phyloP scores from a whole-genome alignment of 2,797 vertebrate genomes.

The Microchirus variegatus region DNA sequence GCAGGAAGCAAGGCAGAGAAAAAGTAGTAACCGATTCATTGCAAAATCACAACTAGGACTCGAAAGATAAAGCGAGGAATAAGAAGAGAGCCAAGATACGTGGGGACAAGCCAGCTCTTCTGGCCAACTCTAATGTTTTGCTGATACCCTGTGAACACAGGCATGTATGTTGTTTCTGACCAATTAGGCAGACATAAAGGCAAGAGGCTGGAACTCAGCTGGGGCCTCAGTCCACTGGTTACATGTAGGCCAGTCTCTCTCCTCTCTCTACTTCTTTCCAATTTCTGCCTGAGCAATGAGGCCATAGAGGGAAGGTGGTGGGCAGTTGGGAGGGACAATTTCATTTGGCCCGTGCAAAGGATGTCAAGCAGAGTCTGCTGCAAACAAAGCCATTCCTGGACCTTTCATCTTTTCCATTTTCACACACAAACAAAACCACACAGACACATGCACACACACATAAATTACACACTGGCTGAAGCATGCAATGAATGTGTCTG shows the following conservation, averaged over 20 bases:
- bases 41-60: conserved; percentile 8
- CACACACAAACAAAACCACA: neutral
- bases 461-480: conserved; percentile 1
- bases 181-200: conserved; percentile 78
- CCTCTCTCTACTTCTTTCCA: conserved; percentile 12
- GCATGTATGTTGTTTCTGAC: conserved; percentile 71
- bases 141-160: conserved; percentile 56
- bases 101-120: conserved; percentile 32
- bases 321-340: conserved; percentile 4
- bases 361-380: conserved; percentile 49
- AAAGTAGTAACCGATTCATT: conserved; percentile 4
- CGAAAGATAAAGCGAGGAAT: conserved; percentile 5
- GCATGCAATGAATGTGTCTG: neutral
- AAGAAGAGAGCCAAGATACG: conserved; percentile 2
- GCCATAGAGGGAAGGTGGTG: conserved; percentile 10
- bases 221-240: conserved; percentile 63
- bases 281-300: conserved; percentile 43
- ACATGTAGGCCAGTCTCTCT: conserved; percentile 66
- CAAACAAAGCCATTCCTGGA: conserved; percentile 49
- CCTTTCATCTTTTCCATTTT: conserved; percentile 47
- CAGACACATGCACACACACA: neutral
- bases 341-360: conserved; percentile 35
- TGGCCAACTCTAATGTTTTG: conserved; percentile 44
- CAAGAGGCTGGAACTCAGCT: conserved; percentile 56
- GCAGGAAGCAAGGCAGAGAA: neutral